A percentile compares a stretch with the other conserved stretches of the same genome.
phyloP scores from a whole-genome alignment of 2,888 invertebrate species.

The Molanna angustata region DNA sequence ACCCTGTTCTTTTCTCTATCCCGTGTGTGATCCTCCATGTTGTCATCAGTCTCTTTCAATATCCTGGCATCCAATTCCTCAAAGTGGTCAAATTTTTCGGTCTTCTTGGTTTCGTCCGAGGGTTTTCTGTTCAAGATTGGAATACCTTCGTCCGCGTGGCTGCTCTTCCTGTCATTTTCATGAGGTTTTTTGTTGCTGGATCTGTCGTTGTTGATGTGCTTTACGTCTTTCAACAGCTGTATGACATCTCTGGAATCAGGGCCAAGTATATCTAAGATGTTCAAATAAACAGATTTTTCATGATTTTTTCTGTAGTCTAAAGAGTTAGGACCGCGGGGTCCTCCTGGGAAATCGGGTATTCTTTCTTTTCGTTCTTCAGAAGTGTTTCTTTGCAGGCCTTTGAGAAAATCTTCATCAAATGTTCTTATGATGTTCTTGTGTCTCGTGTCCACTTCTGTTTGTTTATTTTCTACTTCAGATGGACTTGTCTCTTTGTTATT shows the following conservation, averaged over 20 bases:
- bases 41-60: slow-evolving; percentile 12
- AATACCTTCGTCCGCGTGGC: slow-evolving; percentile 9
- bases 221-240: slow-evolving; percentile 30
- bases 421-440: slow-evolving; percentile 13
- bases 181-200: slow-evolving; percentile 11
- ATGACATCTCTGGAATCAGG: slow-evolving; percentile 31
- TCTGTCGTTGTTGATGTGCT: slow-evolving; percentile 18
- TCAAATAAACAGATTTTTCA: slow-evolving; percentile 27
- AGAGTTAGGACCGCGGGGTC: slow-evolving; percentile 10
- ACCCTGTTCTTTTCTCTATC: slow-evolving; percentile 9
- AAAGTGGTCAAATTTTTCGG: background rate
- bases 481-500: background rate
- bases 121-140: slow-evolving; percentile 24
- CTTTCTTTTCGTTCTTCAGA: slow-evolving; percentile 8
- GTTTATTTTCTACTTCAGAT: background rate
- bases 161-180: slow-evolving; percentile 9
- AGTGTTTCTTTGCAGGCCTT: slow-evolving; percentile 16
- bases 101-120: slow-evolving; percentile 2
- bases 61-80: slow-evolving; percentile 1
- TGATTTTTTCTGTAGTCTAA: slow-evolving; percentile 25
- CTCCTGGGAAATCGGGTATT: slow-evolving; percentile 15
- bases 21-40: background rate
- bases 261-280: slow-evolving; percentile 30
- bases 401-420: slow-evolving; percentile 21
- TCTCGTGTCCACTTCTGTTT: slow-evolving; percentile 2